These are phyloP conservation scores for Balaenoptera acutorostrata DNA, from an alignment of 2,113 vertebrate genomes.

Conservation along the genomic window DNA sequence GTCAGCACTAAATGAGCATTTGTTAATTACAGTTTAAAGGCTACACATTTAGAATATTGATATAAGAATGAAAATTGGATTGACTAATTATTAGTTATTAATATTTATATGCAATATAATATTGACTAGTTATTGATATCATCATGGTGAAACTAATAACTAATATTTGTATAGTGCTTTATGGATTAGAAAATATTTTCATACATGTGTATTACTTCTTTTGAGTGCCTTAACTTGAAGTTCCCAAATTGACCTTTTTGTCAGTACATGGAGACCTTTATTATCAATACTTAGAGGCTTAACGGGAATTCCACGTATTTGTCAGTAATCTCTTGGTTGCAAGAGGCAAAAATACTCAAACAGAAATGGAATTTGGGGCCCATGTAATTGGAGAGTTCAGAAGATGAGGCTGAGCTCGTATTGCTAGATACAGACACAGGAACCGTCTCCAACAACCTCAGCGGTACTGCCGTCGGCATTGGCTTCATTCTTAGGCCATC, in stretches of 20 bases:
- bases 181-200: background rate
- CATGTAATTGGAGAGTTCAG: background rate
- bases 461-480: background rate
- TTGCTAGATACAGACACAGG: background rate
- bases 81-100: background rate
- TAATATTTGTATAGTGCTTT: background rate
- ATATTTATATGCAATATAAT: background rate
- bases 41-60: background rate
- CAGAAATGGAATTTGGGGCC: background rate
- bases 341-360: background rate
- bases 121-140: background rate
- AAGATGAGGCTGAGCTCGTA: background rate
- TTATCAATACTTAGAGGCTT: background rate
- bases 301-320: background rate
- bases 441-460: background rate
- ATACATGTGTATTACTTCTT: background rate
- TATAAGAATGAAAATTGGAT: background rate
- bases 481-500: background rate
- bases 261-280: background rate
- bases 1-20: background rate
- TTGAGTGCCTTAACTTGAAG: background rate
- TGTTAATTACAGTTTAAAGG: background rate
- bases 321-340: background rate
- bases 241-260: background rate
- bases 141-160: background rate